A percentile compares a stretch with the other conserved stretches of the same genome.
These are phyloP conservation scores for Oscheius sp. DNA, from an alignment of 1,140 invertebrate genomes.

Conservation along the genomic window DNA sequence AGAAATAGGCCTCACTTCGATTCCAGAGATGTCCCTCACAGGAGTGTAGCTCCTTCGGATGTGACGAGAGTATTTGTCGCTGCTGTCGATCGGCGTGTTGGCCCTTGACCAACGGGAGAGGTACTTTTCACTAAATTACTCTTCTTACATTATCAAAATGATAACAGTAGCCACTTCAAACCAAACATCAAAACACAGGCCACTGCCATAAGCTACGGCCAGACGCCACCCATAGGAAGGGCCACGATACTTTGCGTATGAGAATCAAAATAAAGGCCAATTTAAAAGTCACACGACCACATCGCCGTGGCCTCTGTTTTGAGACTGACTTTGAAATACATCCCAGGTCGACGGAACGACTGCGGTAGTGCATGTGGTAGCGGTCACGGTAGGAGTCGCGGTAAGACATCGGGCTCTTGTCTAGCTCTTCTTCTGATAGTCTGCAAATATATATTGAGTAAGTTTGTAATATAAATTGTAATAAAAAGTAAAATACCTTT, in stretches of 20 bases:
- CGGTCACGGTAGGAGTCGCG: constrained; percentile 17
- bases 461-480: constrained; percentile 6
- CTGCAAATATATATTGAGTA: constrained; percentile 3
- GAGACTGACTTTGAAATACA: constrained; percentile 80
- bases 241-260: not conserved
- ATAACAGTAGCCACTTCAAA: too few relatives aligned
- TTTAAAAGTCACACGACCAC: not conserved
- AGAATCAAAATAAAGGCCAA: not conserved
- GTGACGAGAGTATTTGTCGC: constrained; percentile 24
- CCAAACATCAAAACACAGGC: too few relatives aligned
- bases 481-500: constrained; percentile 14
- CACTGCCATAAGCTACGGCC: too few relatives aligned
- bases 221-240: too few relatives aligned
- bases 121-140: constrained; percentile 37
- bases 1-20: constrained; percentile 15
- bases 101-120: constrained; percentile 42
- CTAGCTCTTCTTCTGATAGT: constrained; percentile 27
- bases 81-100: constrained; percentile 40
- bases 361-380: constrained; percentile 18
- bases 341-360: constrained; percentile 60
- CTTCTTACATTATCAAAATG: not conserved
- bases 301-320: not conserved
- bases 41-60: constrained; percentile 42
- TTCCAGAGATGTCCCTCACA: constrained; percentile 33
- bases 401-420: constrained; percentile 23